Base-by-base conservation (phyloP, 1,140 invertebrate genomes). In the Mamestra configurata region DNA sequence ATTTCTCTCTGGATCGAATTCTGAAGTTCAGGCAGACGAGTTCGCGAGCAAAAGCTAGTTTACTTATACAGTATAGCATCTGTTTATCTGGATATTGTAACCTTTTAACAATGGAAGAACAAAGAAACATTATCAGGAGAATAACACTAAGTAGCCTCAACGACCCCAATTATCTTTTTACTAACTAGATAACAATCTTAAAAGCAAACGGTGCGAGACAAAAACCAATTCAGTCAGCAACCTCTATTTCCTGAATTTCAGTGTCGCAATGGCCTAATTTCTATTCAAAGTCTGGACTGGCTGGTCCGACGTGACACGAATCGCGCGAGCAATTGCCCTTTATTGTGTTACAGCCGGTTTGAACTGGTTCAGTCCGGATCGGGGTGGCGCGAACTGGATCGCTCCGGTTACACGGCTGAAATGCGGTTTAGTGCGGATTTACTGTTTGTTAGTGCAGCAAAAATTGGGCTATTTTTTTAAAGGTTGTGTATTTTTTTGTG, bases 301-400 rank as follows among this genome's bases (percentile, higher is more conserved):
- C 73, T 61, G 59, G 83, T 35, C 40, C 43, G 79, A 91, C 88
- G 89, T 89, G 88, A 87, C 82, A 71, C 76, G 88, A 87, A 89
- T 89, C 61, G 79, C 68, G 66, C 73, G 77, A 49, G 79, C 80
- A 80, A 91, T 91, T 86, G 87, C 84, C 83, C 82, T 88, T 87
- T 87, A 91, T 88, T 84, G 82, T 87, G 80, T 87, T 88, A 89
- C 83, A 82, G 81, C 82, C 81, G 68, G 77, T 82, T 80, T 70
- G 82, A 82, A 82, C 82, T 72, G 77, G 83, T 82, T 84, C 31
- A 53, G 81, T 82, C 82, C 79, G 84, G 87, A 83, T 84, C 82
- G 79, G 71, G 76, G 77, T 43, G 64, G 84, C 66, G 77, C 79
- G 59, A 79, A 76, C 53, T 75, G 37, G 31, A 76, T 61, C 79